Conservation (phyloP, 2,888 invertebrate genomes). For the Acanthosepion lycidas region DNA sequence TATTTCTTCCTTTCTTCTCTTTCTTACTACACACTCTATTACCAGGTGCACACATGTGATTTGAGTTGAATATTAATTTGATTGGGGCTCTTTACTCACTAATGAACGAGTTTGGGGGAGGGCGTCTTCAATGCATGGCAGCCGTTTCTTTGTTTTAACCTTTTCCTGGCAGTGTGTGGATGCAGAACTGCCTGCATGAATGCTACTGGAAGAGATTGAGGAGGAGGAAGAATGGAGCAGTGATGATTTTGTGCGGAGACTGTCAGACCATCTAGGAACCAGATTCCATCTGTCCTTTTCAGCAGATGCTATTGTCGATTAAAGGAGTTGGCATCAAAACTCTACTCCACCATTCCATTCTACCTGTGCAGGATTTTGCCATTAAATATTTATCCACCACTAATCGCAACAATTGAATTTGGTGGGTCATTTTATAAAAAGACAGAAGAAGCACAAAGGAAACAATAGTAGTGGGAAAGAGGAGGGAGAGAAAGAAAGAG, state of each 20-base stretch:
- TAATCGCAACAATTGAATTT: constrained; percentile 21
- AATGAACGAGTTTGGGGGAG: background rate
- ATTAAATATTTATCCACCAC: background rate
- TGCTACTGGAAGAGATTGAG: background rate
- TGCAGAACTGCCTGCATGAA: background rate
- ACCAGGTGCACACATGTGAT: constrained; percentile 1
- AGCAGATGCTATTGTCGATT: background rate
- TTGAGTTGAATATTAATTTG: background rate
- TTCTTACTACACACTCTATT: background rate
- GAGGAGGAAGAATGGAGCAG: background rate
- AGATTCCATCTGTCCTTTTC: background rate
- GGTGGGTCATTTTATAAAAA: background rate
- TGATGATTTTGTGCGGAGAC: background rate
- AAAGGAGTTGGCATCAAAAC: background rate
- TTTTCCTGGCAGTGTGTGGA: background rate
- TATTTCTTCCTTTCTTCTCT: background rate
- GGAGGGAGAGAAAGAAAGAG: background rate
- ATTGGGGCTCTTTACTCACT: background rate
- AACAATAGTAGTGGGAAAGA: background rate
- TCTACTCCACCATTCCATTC: background rate
- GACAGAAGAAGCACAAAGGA: background rate
- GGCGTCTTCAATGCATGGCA: background rate
- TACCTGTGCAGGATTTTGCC: constrained; percentile 33
- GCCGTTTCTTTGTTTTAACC: background rate
- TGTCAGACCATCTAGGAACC: background rate